Evolutionary conservation across 2,888 invertebrate genomes (phyloP).

Genomic region (Acrobasis repandana): DNA sequence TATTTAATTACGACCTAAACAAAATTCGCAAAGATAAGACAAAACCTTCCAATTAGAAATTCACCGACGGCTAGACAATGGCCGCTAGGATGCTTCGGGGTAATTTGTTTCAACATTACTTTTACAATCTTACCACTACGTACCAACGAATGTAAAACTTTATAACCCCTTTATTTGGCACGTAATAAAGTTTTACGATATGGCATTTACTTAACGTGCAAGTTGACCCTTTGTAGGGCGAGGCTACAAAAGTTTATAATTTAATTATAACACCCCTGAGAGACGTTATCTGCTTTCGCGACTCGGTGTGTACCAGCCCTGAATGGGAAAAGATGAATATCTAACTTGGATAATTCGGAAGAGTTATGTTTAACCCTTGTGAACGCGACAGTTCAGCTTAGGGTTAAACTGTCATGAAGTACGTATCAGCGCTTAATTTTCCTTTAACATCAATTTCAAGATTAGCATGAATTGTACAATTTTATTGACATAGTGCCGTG

Average conservation of each 20-base stretch:
- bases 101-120: conserved; percentile 53
- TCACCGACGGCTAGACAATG: conserved; percentile 30
- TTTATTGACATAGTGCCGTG: too few species aligned
- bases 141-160: conserved; percentile 70
- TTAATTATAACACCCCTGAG: conserved; percentile 79
- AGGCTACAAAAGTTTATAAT: conserved; percentile 76
- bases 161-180: conserved; percentile 78
- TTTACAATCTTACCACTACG: conserved; percentile 60
- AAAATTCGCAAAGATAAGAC: conserved; percentile 29
- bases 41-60: conserved; percentile 33
- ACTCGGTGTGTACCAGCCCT: conserved; percentile 37
- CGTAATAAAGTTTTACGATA: conserved; percentile 80
- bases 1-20: conserved; percentile 14
- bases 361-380: not conserved
- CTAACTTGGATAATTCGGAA: conserved; percentile 9
- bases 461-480: too few species aligned
- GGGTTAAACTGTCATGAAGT: not conserved
- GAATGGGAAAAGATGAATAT: conserved; percentile 23
- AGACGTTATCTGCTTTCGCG: conserved; percentile 56
- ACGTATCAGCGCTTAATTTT: not conserved
- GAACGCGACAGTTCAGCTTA: not conserved
- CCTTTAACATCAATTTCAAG: not conserved
- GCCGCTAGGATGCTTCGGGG: conserved; percentile 20
- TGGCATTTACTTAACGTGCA: conserved; percentile 71
- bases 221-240: conserved; percentile 69